phyloP scores from a whole-genome alignment of 1,140 invertebrate species.

The Drosophila mayri region DNA sequence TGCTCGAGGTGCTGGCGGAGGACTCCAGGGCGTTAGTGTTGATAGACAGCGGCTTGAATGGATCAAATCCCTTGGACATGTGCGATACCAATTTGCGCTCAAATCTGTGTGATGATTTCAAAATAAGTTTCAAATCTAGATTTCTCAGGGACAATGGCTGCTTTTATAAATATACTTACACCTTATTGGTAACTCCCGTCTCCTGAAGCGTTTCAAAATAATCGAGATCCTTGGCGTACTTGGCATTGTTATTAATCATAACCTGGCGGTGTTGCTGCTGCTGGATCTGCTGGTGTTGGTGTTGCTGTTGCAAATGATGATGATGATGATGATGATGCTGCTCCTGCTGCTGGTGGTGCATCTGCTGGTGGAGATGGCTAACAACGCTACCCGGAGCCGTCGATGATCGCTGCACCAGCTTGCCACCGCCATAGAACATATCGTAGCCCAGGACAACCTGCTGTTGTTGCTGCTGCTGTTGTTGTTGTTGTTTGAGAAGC shows the following conservation, averaged over 20 bases:
- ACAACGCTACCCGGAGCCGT: slow-evolving; percentile 40
- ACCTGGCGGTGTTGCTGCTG: slow-evolving; percentile 48
- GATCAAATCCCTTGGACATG: slow-evolving; percentile 83
- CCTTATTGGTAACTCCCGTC: slow-evolving; percentile 83
- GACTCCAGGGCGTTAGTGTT: slow-evolving; percentile 70
- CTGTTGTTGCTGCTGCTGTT: slow-evolving; percentile 37
- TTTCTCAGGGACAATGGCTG: background rate
- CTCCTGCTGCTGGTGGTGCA: slow-evolving; percentile 32
- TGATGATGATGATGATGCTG: slow-evolving; percentile 37
- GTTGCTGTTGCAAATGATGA: slow-evolving; percentile 38
- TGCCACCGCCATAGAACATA: slow-evolving; percentile 69
- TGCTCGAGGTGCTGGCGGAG: slow-evolving; percentile 34
- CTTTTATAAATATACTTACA: slow-evolving; percentile 63
- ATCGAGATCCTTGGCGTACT: slow-evolving; percentile 78
- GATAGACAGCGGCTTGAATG: slow-evolving; percentile 80
- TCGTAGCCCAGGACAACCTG: slow-evolving; percentile 60
- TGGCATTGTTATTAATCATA: slow-evolving; percentile 69
- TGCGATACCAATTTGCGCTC: slow-evolving; percentile 81
- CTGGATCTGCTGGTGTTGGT: slow-evolving; percentile 35
- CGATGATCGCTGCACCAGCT: slow-evolving; percentile 60
- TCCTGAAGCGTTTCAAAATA: slow-evolving; percentile 80
- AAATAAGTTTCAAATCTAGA: background rate
- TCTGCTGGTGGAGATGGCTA: slow-evolving; percentile 30
- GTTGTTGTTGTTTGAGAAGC: slow-evolving; percentile 61
- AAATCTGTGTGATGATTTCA: slow-evolving; percentile 40